These are phyloP conservation scores for Lichenostomus cassidix DNA, from an alignment of 2,113 vertebrate genomes.

Conservation along the genomic window DNA sequence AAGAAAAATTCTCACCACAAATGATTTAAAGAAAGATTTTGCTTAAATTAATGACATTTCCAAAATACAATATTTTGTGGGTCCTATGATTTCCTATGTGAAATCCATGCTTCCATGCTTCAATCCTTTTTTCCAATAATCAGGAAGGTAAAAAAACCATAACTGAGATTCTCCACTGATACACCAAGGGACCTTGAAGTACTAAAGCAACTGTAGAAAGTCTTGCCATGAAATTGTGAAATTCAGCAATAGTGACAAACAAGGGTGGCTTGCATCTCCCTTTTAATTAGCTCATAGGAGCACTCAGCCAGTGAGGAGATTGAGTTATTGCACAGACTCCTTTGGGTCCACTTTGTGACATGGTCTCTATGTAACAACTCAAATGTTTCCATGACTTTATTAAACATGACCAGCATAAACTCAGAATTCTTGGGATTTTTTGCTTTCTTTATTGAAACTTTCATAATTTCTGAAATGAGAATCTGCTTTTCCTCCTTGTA, in stretches of 20 bases:
- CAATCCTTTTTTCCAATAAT: not conserved
- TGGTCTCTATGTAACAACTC: not conserved
- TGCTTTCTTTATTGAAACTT: not conserved
- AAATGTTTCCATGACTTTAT: not conserved
- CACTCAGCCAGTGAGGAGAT: not conserved
- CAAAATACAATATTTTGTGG: not conserved
- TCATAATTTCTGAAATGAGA: not conserved
- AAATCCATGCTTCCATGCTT: not conserved
- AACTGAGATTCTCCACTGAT: not conserved
- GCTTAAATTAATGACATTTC: not conserved
- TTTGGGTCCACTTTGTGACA: conserved; percentile 2
- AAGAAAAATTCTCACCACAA: not conserved
- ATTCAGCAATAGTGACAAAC: not conserved
- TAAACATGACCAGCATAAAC: not conserved
- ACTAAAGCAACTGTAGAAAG: not conserved
- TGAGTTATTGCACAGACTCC: not conserved
- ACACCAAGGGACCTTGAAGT: not conserved
- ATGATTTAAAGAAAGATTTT: not conserved
- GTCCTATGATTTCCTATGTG: not conserved
- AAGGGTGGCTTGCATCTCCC: not conserved
- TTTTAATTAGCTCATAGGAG: conserved; percentile 28
- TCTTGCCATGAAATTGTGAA: conserved; percentile 32
- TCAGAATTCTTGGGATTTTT: not conserved
- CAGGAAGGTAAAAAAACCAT: not conserved
- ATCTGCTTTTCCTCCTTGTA: not conserved